A percentile compares a stretch with the other conserved stretches of the same genome.
Conservation (phyloP, 2,113 vertebrate species). For the Scomber colias region DNA sequence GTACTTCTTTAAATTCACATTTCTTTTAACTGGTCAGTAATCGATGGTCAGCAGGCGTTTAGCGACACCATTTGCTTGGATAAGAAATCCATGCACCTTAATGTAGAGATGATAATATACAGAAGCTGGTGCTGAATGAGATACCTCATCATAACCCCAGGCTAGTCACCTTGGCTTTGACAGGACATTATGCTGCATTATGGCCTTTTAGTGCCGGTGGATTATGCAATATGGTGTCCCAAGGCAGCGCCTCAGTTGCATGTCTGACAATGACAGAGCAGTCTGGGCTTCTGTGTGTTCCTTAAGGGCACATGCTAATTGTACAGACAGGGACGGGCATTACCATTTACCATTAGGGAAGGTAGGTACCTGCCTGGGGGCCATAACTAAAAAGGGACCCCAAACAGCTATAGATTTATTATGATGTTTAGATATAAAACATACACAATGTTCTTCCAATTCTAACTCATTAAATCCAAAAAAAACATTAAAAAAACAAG, state of each 20-base stretch:
- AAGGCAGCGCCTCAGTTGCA: slow-evolving; percentile 41
- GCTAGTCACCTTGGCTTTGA: slow-evolving; percentile 47
- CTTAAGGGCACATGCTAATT: slow-evolving; percentile 54
- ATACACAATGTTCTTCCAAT: too few species aligned
- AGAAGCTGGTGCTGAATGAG: slow-evolving; percentile 41
- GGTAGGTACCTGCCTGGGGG: too few species aligned
- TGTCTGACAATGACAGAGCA: slow-evolving; percentile 65
- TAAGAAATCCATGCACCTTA: slow-evolving; percentile 11
- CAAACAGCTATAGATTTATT: too few species aligned
- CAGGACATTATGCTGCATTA: slow-evolving; percentile 63
- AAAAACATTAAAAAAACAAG: too few species aligned
- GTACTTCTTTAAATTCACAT: background rate
- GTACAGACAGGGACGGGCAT: background rate
- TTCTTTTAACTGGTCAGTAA: background rate
- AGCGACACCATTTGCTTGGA: background rate
- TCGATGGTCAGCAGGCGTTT: background rate
- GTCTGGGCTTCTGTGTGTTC: slow-evolving; percentile 36
- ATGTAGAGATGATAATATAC: slow-evolving; percentile 14
- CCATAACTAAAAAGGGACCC: too few species aligned
- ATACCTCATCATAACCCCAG: slow-evolving; percentile 44
- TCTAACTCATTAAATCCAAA: too few species aligned
- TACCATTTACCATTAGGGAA: too few species aligned
- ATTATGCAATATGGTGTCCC: slow-evolving; percentile 57
- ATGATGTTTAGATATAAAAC: too few species aligned
- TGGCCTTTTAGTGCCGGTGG: slow-evolving; percentile 66